Percentiles rank a stretch among this genome's conserved stretches.
Conservation (phyloP, 2,888 invertebrate species). For the Melolontha melolontha region DNA sequence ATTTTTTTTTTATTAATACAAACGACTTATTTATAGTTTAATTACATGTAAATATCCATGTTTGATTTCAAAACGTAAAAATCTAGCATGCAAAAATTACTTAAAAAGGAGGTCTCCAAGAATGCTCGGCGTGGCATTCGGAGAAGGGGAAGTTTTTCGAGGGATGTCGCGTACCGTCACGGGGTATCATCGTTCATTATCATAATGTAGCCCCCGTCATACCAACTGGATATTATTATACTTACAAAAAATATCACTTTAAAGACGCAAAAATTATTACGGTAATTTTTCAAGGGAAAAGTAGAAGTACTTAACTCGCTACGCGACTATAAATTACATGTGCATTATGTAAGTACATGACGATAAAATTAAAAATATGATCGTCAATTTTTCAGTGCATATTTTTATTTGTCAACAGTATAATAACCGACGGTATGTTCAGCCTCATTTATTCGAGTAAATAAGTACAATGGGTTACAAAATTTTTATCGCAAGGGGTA, state of each 20-base stretch:
- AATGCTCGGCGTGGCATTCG: not conserved
- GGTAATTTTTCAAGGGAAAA: slow-evolving; percentile 40
- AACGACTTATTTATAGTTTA: slow-evolving; percentile 40
- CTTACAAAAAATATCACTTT: slow-evolving; percentile 38
- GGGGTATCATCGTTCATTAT: slow-evolving; percentile 56
- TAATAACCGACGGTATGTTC: too few species aligned
- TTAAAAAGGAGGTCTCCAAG: slow-evolving; percentile 28
- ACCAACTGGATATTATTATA: slow-evolving; percentile 44
- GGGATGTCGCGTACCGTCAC: slow-evolving; percentile 54
- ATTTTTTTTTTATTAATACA: slow-evolving; percentile 35
- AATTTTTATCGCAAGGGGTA: too few species aligned
- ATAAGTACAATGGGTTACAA: too few species aligned
- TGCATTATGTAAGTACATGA: slow-evolving; percentile 7
- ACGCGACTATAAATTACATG: slow-evolving; percentile 30
- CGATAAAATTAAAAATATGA: slow-evolving; percentile 14
- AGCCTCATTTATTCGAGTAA: too few species aligned
- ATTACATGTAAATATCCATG: slow-evolving; percentile 44
- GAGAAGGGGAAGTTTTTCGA: slow-evolving; percentile 33
- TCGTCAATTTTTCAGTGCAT: slow-evolving; percentile 4
- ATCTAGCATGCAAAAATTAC: slow-evolving; percentile 42
- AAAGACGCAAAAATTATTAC: slow-evolving; percentile 42
- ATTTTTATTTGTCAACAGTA: slow-evolving; percentile 12
- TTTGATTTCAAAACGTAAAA: slow-evolving; percentile 40
- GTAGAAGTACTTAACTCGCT: slow-evolving; percentile 19
- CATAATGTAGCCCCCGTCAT: slow-evolving; percentile 52